Evolutionary conservation across 2,888 invertebrate genomes (phyloP).

Genomic region (Heliconius aoede): DNA sequence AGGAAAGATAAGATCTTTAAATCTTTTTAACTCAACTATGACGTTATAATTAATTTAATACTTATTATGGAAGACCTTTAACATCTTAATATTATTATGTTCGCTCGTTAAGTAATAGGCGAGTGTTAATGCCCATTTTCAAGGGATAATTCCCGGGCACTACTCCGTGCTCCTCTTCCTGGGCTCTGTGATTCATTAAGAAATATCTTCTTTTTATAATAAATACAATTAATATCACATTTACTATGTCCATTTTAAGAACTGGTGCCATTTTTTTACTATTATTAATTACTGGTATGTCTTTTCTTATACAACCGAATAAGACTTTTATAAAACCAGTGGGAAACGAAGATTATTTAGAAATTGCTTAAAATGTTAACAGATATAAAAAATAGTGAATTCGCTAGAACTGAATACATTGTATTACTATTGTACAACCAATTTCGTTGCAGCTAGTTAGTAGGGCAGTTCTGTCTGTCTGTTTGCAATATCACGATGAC

Average conservation of each 20-base stretch:
- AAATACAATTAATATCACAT: too few relatives aligned
- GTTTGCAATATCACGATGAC: slow-evolving; percentile 47
- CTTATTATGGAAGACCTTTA: slow-evolving; percentile 4
- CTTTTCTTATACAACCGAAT: too few relatives aligned
- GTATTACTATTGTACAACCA: slow-evolving; percentile 32
- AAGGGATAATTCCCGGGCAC: background rate
- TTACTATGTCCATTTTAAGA: too few relatives aligned
- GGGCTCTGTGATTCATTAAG: too few relatives aligned
- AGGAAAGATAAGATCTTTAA: background rate
- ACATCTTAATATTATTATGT: slow-evolving; percentile 15
- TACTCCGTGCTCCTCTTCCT: too few relatives aligned
- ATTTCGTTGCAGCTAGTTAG: slow-evolving; percentile 28
- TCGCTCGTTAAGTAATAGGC: background rate
- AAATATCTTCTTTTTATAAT: too few relatives aligned
- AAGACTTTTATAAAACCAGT: background rate
- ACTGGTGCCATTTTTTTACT: too few relatives aligned
- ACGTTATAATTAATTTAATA: slow-evolving; percentile 18
- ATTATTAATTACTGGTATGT: too few relatives aligned
- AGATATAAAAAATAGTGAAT: background rate
- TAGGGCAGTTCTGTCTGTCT: slow-evolving; percentile 42
- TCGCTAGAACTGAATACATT: slow-evolving; percentile 11
- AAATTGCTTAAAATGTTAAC: background rate
- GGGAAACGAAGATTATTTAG: background rate
- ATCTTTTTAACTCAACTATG: background rate
- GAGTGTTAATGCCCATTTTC: background rate